Evolutionary conservation across 92 coral and sea anemone genomes (phyloP).

Genomic region (Hydrozoanthus gracilis): DNA sequence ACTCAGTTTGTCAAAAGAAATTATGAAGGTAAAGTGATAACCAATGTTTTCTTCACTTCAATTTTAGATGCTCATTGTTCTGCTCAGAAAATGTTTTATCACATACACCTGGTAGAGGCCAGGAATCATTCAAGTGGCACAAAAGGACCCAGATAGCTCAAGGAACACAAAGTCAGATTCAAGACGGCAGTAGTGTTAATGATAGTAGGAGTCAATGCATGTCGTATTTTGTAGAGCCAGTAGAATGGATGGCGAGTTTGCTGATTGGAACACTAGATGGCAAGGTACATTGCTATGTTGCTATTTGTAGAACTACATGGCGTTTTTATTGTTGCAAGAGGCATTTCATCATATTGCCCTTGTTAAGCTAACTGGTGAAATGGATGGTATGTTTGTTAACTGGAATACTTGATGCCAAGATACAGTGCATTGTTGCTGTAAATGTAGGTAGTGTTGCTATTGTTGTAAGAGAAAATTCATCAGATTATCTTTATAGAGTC

Average conservation of each 20-base stretch:
- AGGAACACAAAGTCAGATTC: conserved; percentile 23
- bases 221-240: conserved; percentile 90
- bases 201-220: conserved; percentile 64
- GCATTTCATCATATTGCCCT: background rate
- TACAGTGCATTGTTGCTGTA: conserved; percentile 5
- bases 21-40: background rate
- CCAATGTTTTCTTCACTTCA: background rate
- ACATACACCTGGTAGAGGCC: conserved; percentile 80
- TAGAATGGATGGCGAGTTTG: conserved; percentile 83
- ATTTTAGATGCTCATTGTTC: conserved; percentile 60
- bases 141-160: conserved; percentile 40
- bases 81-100: conserved; percentile 56
- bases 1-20: too few species aligned
- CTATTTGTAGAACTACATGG: background rate
- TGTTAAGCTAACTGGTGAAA: conserved; percentile 70
- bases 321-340: background rate
- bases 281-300: conserved; percentile 62
- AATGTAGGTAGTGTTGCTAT: too few species aligned
- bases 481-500: conserved; percentile 37
- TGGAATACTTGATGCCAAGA: conserved; percentile 86
- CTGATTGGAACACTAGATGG: conserved; percentile 83
- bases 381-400: conserved; percentile 82
- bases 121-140: conserved; percentile 72
- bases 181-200: background rate
- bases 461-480: background rate